Conservation (phyloP, 2,113 vertebrate genomes). For the Haemorhous mexicanus region DNA sequence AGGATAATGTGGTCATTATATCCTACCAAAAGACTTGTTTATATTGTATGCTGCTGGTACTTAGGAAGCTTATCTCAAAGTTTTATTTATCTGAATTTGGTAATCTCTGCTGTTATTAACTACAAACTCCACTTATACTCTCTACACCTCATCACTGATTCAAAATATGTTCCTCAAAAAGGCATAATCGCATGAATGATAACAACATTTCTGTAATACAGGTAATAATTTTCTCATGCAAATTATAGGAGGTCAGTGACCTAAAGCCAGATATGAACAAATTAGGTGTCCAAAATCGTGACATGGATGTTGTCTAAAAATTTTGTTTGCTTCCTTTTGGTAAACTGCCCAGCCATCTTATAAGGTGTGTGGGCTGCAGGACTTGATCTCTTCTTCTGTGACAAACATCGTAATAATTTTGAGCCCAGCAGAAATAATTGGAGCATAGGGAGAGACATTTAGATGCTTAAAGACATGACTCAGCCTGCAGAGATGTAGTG, state of each 20-base stretch:
- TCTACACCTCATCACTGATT: not conserved
- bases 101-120: not conserved
- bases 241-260: not conserved
- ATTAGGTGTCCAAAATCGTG: not conserved
- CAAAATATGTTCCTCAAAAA: not conserved
- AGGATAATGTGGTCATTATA: slow-evolving; percentile 30
- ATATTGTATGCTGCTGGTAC: not conserved
- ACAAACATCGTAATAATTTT: not conserved
- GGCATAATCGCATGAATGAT: not conserved
- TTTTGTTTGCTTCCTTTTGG: not conserved
- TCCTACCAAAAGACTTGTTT: not conserved
- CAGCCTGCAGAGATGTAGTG: not conserved
- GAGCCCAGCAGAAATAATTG: not conserved
- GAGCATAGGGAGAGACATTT: not conserved
- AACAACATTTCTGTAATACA: not conserved
- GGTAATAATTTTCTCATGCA: not conserved
- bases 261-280: not conserved
- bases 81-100: not conserved
- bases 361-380: not conserved
- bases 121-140: not conserved
- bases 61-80: not conserved
- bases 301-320: not conserved
- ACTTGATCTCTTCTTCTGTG: not conserved
- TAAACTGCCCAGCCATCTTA: not conserved
- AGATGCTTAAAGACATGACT: not conserved